Evolutionary conservation across 1,140 invertebrate species (phyloP), one percentile per base, ranked within the genome.

Genomic region (Ceratina australensis): DNA sequence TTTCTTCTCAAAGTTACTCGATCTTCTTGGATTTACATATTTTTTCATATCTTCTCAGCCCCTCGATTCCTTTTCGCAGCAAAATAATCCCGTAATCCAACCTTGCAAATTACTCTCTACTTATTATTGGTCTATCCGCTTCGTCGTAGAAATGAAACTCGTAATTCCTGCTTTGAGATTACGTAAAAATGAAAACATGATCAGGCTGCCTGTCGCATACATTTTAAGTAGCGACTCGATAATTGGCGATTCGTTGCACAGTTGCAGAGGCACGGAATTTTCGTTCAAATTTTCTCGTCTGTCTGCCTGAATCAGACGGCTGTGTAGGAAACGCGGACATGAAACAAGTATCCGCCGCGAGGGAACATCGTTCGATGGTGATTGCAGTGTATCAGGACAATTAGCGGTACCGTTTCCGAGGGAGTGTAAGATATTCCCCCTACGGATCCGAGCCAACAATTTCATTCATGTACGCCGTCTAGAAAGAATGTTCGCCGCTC

Each of bases 351-450:
- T 2, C 22, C 26, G 22, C 12, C 57, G 22, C 10, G 10, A 24
- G 24, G 57, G 22, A 59, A 26, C 10, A 22, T 59, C 10, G 57
- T 26, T 59, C 57, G 20, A 59, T 26, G 20, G 57, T 59, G 22
- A 59, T 59, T 59, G 26, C 57, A 10, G 61, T 64, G n/a, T 18
- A 42, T 64, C 33, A n/a, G 28, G 61, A 64, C 61, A 59, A 59
- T 59, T 59, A 59, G 22, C 20, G 22, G 57, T 26, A 16, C 57
- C 57, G 22, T 59, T 59, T 59, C 57, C 57, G 24, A 59, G 57
- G 57, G 22, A 59, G 57, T 22, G 57, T 59, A 59, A 59, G 10
- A 26, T 13, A 24, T 12, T 26, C 22, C 26, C 57, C 57, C 20
- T 42, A 42, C 18, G 16, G 54, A 20, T n/a, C 2, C 0, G 54